These are phyloP conservation scores for Mobula hypostoma DNA, from an alignment of 2,113 vertebrate species.

Conservation along the genomic window DNA sequence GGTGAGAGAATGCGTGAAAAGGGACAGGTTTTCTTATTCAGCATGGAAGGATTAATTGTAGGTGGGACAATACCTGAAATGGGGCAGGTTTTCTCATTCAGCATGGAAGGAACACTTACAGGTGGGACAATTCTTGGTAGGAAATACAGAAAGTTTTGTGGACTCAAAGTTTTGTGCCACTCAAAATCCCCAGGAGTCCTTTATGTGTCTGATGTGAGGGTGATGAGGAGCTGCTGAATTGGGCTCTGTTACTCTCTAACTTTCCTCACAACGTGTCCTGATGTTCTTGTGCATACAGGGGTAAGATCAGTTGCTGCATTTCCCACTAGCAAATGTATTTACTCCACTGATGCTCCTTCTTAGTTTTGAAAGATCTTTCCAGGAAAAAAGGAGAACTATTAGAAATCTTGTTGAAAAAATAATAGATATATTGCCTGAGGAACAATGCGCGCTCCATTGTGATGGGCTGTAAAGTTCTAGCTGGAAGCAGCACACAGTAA, in stretches of 20 bases:
- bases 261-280: background rate
- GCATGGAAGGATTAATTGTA: background rate
- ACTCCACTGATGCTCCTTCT: background rate
- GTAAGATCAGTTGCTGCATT: background rate
- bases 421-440: background rate
- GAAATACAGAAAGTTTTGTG: background rate
- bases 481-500: slow-evolving; percentile 3
- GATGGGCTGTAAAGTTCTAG: background rate
- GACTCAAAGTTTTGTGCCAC: background rate
- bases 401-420: background rate
- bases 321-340: background rate
- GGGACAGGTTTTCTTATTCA: background rate
- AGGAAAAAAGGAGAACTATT: background rate
- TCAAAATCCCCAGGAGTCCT: background rate
- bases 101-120: too few species aligned
- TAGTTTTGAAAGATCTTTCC: background rate
- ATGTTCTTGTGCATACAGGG: background rate
- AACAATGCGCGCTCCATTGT: background rate
- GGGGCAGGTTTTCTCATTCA: background rate
- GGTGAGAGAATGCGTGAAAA: background rate
- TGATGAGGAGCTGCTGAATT: background rate
- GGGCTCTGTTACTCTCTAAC: background rate
- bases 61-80: background rate
- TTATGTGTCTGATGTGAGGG: background rate
- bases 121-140: background rate